These are phyloP conservation scores for Scaptomyza cyrtandrae DNA, from an alignment of 2,888 invertebrate species.

Conservation along the genomic window DNA sequence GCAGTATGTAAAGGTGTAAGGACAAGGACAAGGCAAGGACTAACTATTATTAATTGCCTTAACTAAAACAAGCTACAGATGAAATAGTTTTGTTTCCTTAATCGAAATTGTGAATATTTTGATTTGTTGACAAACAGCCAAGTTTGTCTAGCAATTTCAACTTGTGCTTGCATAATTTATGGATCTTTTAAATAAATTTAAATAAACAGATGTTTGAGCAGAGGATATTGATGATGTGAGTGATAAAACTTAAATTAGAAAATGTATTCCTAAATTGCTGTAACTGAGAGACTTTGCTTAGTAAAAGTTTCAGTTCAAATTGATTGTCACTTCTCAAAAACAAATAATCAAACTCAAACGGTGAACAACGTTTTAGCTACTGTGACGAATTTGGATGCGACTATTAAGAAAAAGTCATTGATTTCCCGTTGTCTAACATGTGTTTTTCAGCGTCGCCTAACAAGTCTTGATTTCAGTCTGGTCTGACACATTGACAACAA, in stretches of 20 bases:
- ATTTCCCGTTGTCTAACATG: conserved; percentile 60
- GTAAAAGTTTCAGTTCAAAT: background rate
- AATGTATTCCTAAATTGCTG: background rate
- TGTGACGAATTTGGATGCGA: conserved; percentile 10
- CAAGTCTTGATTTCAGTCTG: conserved; percentile 58
- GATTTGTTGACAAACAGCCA: conserved; percentile 3
- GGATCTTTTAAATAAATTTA: background rate
- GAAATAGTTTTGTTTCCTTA: background rate
- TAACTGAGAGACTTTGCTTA: background rate
- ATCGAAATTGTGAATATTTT: conserved; percentile 4
- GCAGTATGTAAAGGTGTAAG: conserved; percentile 5
- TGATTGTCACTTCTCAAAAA: background rate
- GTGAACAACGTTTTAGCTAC: conserved; percentile 12
- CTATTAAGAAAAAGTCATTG: conserved; percentile 33
- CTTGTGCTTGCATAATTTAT: background rate
- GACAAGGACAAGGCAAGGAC: background rate
- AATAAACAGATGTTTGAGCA: background rate
- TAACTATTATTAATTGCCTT: conserved; percentile 29
- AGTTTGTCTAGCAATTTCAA: background rate
- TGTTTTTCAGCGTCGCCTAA: conserved; percentile 58
- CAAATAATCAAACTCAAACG: conserved; percentile 1
- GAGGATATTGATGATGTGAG: background rate
- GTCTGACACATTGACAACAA: conserved; percentile 71
- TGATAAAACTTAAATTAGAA: background rate
- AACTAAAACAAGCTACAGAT: conserved; percentile 16